Evolutionary conservation across 1,140 invertebrate species (phyloP).

Genomic region (Drosophila setifemur): DNA sequence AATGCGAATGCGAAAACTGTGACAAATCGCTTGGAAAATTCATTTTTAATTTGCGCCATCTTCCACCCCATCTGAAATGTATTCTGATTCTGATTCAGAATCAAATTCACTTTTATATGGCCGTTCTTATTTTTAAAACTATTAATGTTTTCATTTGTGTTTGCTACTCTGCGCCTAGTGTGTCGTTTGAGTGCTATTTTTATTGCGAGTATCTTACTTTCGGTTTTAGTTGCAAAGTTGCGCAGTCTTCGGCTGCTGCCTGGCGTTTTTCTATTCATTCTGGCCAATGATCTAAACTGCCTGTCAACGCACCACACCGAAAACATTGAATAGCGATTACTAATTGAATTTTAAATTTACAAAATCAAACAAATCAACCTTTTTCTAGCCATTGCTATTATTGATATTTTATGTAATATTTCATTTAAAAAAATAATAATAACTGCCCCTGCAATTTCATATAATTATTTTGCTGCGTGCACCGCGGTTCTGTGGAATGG

Average conservation of each 20-base stretch:
- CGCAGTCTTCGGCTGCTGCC: conserved; percentile 34
- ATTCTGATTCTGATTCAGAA: conserved; percentile 7
- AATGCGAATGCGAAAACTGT: conserved; percentile 1
- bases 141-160: conserved; percentile 37
- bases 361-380: too few relatives aligned
- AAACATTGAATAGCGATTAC: neutral
- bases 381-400: too few relatives aligned
- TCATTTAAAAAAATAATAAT: neutral
- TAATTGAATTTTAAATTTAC: neutral
- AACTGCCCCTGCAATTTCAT: too few relatives aligned
- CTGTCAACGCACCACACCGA: conserved; percentile 47
- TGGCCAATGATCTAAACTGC: conserved; percentile 73
- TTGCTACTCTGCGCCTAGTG: conserved; percentile 23
- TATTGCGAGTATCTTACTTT: conserved; percentile 54
- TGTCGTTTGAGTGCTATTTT: conserved; percentile 62
- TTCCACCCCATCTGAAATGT: conserved; percentile 2
- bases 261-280: conserved; percentile 7
- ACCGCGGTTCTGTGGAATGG: neutral
- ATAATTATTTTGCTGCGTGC: neutral
- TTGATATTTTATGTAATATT: too few relatives aligned
- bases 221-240: conserved; percentile 64
- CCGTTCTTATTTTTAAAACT: conserved; percentile 38
- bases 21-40: conserved; percentile 47
- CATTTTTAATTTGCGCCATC: conserved; percentile 30
- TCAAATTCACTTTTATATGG: conserved; percentile 27